phyloP scores from a whole-genome alignment of 2,113 vertebrate species.

The Emydocephalus ijimae region DNA sequence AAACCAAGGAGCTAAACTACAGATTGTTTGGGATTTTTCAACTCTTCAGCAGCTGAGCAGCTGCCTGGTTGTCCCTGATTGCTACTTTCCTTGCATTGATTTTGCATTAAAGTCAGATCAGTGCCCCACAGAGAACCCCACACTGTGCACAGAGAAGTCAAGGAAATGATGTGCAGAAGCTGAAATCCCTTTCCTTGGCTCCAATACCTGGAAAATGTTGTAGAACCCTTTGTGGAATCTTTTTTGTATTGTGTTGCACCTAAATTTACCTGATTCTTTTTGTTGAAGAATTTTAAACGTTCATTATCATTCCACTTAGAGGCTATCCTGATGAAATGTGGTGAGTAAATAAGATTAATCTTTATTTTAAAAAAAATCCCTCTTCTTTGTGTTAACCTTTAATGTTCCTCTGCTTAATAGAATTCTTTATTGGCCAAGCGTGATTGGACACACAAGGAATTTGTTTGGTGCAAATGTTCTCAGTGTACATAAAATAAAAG shows the following conservation, averaged over 20 bases:
- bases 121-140: too few relatives aligned
- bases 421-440: too few relatives aligned
- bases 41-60: too few relatives aligned
- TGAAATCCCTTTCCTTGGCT: not conserved
- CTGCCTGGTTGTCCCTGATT: not conserved
- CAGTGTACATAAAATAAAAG: too few relatives aligned
- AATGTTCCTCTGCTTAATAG: not conserved
- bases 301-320: not conserved
- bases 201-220: not conserved
- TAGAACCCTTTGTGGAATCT: too few relatives aligned
- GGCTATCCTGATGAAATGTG: not conserved
- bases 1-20: not conserved
- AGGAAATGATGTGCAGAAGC: not conserved
- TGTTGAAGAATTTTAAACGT: not conserved
- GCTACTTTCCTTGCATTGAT: not conserved
- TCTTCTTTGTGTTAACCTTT: not conserved
- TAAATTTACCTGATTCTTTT: not conserved
- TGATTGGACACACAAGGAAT: too few relatives aligned
- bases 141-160: not conserved
- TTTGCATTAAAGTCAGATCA: not conserved
- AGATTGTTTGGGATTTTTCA: not conserved
- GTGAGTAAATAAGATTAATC: slow-evolving; percentile 16
- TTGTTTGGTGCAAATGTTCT: too few relatives aligned
- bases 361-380: not conserved
- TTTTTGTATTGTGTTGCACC: too few relatives aligned